Base-by-base conservation (phyloP, 2,113 vertebrate genomes). In the Clinocottus analis region DNA sequence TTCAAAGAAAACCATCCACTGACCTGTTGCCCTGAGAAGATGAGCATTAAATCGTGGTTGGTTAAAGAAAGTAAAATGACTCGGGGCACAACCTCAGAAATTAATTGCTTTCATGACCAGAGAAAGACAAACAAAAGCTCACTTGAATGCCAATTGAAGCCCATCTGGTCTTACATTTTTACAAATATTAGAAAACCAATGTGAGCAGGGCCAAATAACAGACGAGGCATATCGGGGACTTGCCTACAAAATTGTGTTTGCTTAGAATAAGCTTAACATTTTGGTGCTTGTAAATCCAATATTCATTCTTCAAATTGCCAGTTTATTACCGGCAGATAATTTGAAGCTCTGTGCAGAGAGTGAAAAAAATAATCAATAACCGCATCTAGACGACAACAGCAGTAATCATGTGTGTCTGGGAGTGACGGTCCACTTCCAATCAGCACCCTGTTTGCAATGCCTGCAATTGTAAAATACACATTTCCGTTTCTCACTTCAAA, bases 261-360 rank as follows among this genome's bases (percentile, higher is more conserved):
- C 79, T 76, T 60, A 74, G 25, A 87, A 84, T 29, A 71, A 65
- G 72, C 56, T 41, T 75, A 75, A 84, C 74, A 88, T 86, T 89
- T 91, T 31, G 12, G 29, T 60, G 68, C 60, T 64, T 72, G 62
- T 73, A 77, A 86, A 88, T 73, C 72, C 79, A 87, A 85, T 85
- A 72, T 77, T 45, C 27, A 79, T 63, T 65, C 55, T 49, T 76
- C 62, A 83, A 85, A 89, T 77, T 90, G 79, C 84, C 74, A 74
- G 71, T 78, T 87, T 79, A 85, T 90, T 84, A 61, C 66, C 51
- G 84, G 85, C 51, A 75, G 71, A 80, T 80, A 72, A 85, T 79
- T 63, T 76, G 51, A 53, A 68, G 56, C 77, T 61, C 21, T 67
- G 61, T 0, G 1, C 45, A 56, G 43, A 45, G n/a, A 58, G 25